phyloP scores from a whole-genome alignment of 2,797 vertebrate genomes.

The Pelobates cultripes region DNA sequence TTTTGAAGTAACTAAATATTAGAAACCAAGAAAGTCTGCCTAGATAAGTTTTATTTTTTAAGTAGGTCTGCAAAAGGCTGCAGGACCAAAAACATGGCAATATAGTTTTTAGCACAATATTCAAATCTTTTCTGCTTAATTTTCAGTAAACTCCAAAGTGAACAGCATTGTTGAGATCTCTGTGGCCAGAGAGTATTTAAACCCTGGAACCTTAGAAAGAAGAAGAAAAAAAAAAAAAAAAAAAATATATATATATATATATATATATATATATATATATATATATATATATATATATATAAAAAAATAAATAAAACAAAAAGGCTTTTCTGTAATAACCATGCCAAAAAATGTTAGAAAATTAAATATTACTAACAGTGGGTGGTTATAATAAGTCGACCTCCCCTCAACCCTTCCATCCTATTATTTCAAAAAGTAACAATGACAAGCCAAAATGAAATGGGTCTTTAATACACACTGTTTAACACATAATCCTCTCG shows the following conservation, averaged over 20 bases:
- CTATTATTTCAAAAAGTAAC: slow-evolving; percentile 27
- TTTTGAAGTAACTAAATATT: too few species aligned
- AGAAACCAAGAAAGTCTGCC: too few species aligned
- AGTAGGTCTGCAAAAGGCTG: not conserved
- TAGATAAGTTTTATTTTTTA: not conserved
- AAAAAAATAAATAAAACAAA: slow-evolving; percentile 18
- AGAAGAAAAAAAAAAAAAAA: too few species aligned
- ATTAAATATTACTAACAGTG: slow-evolving; percentile 3
- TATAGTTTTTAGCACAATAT: not conserved
- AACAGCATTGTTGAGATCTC: not conserved
- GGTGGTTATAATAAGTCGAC: slow-evolving; percentile 4
- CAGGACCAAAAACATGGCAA: not conserved
- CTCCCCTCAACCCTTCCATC: slow-evolving; percentile 2
- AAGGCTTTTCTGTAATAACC: not conserved
- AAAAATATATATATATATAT: too few species aligned
- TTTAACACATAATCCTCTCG: slow-evolving; percentile 39
- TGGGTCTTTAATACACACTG: slow-evolving; percentile 40
- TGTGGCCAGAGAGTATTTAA: not conserved
- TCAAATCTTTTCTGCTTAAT: not conserved
- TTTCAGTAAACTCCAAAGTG: too few species aligned
- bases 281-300: too few species aligned
- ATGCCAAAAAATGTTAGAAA: slow-evolving; percentile 8
- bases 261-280: too few species aligned
- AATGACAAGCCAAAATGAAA: slow-evolving; percentile 43
- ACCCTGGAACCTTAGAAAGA: not conserved